Evolutionary conservation across 2,797 vertebrate species (phyloP), one percentile per base, ranked within the genome.

Genomic region (Phyllotis vaccarum): DNA sequence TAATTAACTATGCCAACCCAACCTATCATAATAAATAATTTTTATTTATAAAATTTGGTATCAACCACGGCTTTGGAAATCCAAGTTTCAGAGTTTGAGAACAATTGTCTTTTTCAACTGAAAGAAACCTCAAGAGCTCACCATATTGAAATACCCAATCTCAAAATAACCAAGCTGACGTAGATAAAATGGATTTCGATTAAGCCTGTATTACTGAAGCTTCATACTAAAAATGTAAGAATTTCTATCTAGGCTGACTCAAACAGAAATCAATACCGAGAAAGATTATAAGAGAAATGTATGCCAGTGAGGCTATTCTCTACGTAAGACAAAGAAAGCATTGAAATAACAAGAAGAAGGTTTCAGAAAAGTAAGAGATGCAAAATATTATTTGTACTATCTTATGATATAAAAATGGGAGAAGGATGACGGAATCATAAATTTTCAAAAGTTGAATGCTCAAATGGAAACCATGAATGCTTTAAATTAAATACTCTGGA

Each of bases 161-260:
- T 97, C 79, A 93, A 97, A 62, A 93, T 93, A 97, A 81, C 78
- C 82, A 97, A 66, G 3, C 0, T 88, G 40, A 29, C 95, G 54
- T 11, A 96, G n/a, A 90, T 86, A 94, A 72, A 86, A 98, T 96
- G 46, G 40, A 97, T 94, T 97, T 81, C 85, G 94, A 43, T 89
- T 89, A 95, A 87, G 60, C 66, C 9, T 81, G 82, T 49, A 8
- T 87, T 90, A 87, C 64, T 86, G 52, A 16, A 80, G 64, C 96
- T 96, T 91, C 72, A 74, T 86, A 95, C 4, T 74, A 80, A 40
- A 96, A 86, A 70, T 70, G 29, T 79, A 95, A 96, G 95, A 91
- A 93, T 93, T 91, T 95, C 81, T 68, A 90, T 14, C 86, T 66
- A 96, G 82, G 85, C 40, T 60, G 76, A 97, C 87, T 91, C 13